A percentile compares a stretch with the other conserved stretches of the same genome.
Conservation (phyloP, 2,113 vertebrate genomes). For the Caretta caretta region DNA sequence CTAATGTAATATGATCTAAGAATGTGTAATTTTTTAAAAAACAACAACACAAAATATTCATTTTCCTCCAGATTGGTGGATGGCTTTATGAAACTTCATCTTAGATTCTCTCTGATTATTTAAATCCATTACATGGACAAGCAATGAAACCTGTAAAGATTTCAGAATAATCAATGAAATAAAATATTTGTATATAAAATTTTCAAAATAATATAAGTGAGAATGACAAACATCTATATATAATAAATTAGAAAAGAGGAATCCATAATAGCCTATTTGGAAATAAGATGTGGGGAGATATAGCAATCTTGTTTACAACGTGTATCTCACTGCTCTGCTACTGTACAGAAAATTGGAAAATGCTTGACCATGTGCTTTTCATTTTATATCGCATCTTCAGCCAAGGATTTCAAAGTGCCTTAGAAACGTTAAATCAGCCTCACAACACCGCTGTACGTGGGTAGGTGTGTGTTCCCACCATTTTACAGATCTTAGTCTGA, state of each 20-base stretch:
- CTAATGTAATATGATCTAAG: slow-evolving; percentile 11
- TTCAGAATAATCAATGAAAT: background rate
- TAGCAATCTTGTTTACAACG: background rate
- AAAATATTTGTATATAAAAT: background rate
- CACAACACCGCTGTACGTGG: background rate
- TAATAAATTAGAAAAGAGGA: background rate
- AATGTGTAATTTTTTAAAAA: background rate
- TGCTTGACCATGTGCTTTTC: background rate
- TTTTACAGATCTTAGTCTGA: background rate
- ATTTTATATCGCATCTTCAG: background rate
- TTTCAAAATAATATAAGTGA: background rate
- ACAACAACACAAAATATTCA: background rate
- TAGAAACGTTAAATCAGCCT: background rate
- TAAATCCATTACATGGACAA: background rate
- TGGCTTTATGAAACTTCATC: background rate
- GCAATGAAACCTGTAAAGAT: background rate
- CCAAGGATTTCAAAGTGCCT: background rate
- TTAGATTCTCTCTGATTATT: slow-evolving; percentile 1
- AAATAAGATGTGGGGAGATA: background rate
- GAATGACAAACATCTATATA: background rate
- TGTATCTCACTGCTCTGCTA: background rate
- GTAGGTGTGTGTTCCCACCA: background rate
- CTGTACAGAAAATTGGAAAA: background rate
- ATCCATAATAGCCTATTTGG: background rate
- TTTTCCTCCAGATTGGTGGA: background rate